Evolutionary conservation across 2,888 invertebrate species (phyloP), one percentile per base, ranked within the genome.

Genomic region (Tryphoninae sp.): DNA sequence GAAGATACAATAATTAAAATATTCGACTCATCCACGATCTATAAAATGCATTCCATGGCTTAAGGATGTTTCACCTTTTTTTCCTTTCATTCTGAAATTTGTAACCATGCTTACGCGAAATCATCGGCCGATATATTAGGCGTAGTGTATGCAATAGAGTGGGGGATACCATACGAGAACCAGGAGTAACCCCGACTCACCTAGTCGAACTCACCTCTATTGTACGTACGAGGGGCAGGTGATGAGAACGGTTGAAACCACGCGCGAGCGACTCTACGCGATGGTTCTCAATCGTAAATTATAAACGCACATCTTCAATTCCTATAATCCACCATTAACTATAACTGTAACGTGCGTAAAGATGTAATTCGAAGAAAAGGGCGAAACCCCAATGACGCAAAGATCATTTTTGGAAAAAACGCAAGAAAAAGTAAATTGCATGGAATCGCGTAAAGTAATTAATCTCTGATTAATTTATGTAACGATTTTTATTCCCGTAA

Each of bases 171-270:
- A 73, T 80, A 79, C 87, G 23, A 73, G 62, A 64, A 78, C 59
- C 74, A 68, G 71, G 51, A 88, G 87, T 83, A 78, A 85, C 86
- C 87, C 88, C 86, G 85, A 84, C 88, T 90, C 87, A 90, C 88
- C 89, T 90, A 90, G 89, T 85, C 87, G 87, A 87, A 87, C 86
- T 86, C 84, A 78, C 77, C 82, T 82, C 85, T 81, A 91, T 91
- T 92, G 91, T 91, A 84, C 78, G 85, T 83, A 84, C 86, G 84
- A 85, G 86, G 86, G 90, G 91, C 92, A 92, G 92, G 91, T 91
- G 92, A 91, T 91, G 91, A 90, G 90, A 90, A 91, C 91, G 90
- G 91, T 90, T 91, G 90, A 87, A 91, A 90, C 90, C 89, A 89
- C 90, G 90, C 91, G 89, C 90, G 67, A 68, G 90, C 91, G 91